Conservation (phyloP, 1,140 invertebrate species). For the Leptinotarsa texana region DNA sequence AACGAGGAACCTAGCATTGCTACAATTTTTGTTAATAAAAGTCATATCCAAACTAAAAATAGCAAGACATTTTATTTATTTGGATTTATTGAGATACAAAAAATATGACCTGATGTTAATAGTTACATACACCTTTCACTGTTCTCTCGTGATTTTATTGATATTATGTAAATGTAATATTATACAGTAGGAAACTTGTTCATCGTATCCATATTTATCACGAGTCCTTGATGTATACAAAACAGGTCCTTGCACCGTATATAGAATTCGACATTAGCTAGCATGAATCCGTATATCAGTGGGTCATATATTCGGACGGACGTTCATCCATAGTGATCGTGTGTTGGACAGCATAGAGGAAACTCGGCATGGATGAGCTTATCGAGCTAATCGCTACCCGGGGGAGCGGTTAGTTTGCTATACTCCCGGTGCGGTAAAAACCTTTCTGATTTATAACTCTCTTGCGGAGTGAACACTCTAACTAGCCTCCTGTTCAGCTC, state of each 20-base stretch:
- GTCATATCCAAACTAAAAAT: no score
- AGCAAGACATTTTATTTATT: no score
- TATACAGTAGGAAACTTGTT: no score
- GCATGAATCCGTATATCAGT: conserved; percentile 1
- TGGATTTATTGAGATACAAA: no score
- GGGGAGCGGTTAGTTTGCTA: conserved; percentile 50
- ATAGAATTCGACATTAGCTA: background rate
- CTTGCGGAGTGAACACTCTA: conserved; percentile 44
- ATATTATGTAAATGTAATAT: no score
- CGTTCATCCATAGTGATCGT: conserved; percentile 31
- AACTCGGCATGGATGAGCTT: conserved; percentile 40
- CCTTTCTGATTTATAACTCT: conserved; percentile 48
- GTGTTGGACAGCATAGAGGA: conserved; percentile 30
- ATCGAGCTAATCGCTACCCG: conserved; percentile 47
- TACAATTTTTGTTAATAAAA: no score
- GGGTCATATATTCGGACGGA: conserved; percentile 25
- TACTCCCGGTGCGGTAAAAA: conserved; percentile 46
- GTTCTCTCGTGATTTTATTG: no score
- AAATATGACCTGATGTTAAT: no score
- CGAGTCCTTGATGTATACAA: background rate
- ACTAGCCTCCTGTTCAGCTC: conserved; percentile 31
- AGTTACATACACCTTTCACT: no score
- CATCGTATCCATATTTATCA: no score
- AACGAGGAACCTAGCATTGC: no score
- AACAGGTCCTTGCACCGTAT: background rate